Conservation (phyloP, 2,797 vertebrate genomes). For the Catostomus latipinnis region DNA sequence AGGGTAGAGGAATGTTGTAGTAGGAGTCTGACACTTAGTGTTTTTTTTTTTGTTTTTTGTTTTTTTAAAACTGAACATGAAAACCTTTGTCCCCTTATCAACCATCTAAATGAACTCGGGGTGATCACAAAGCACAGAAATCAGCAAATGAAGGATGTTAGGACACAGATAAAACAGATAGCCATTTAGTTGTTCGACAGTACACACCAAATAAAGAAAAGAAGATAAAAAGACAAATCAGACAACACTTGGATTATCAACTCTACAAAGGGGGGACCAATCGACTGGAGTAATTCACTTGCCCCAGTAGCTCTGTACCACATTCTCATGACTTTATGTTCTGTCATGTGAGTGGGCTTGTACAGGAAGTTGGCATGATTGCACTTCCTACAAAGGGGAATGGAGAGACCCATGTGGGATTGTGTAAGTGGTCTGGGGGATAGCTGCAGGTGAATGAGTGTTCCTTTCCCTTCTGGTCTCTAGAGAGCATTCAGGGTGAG, state of each 20-base stretch:
- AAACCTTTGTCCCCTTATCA: slow-evolving; percentile 44
- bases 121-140: slow-evolving; percentile 59
- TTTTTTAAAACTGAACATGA: slow-evolving; percentile 58
- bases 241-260: slow-evolving; percentile 48
- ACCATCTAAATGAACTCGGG: slow-evolving; percentile 56
- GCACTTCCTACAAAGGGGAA: slow-evolving; percentile 42
- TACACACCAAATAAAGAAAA: slow-evolving; percentile 51
- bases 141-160: slow-evolving; percentile 41
- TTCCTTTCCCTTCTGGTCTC: neutral
- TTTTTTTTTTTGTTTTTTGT: slow-evolving; percentile 62
- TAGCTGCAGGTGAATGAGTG: neutral
- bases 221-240: neutral
- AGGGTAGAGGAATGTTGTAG: slow-evolving; percentile 85
- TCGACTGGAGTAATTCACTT: slow-evolving; percentile 27
- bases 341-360: slow-evolving; percentile 61
- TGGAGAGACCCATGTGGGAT: slow-evolving; percentile 5
- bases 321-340: slow-evolving; percentile 55
- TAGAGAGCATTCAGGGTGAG: slow-evolving; percentile 84
- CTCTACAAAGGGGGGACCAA: slow-evolving; percentile 42
- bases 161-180: slow-evolving; percentile 55
- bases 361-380: slow-evolving; percentile 25
- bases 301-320: slow-evolving; percentile 23
- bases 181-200: slow-evolving; percentile 49
- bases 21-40: slow-evolving; percentile 74
- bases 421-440: slow-evolving; percentile 35